Base-by-base conservation (phyloP, 2,113 vertebrate genomes). In the Quiscalus mexicanus region DNA sequence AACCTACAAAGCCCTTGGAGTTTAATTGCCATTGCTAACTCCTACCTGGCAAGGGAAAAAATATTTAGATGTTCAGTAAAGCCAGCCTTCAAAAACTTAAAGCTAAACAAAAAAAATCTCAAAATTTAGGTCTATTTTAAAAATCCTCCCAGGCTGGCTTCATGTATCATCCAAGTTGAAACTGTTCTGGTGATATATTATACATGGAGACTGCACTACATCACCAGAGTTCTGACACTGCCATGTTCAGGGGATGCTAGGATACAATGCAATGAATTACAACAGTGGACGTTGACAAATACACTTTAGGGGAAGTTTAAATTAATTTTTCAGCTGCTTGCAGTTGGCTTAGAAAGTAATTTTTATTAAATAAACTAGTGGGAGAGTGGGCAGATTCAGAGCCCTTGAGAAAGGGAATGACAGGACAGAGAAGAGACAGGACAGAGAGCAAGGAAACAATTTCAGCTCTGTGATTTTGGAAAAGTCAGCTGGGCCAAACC, bases 261-360 rank as follows among this genome's bases (percentile, higher is more conserved):
- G 97, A 98, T 83, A 95, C 97, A 94, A 95, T 5, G 52, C 97
- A 96, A 98, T 97, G 97, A 97, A 98, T 98, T 98, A 97, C 92
- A 95, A 23, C 56, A 82, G 68, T 30, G 74, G 97, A 97, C 98
- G 52, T 93, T 98, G 98, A 98, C 96, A 97, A 97, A 98, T 97
- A 97, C 87, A 92, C 88, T 97, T 97, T 92, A 47, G 87, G 84
- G 76, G 81, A 95, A 97, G 96, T 87, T 97, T 95, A 97, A 98
- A 98, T 98, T 97, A 97, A 98, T 98, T 98, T 97, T 97, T 97
- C 90, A 97, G 94, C 94, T 91, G 92, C 96, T 97, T 96, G 95
- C 90, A 85, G 97, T 97, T 97, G 97, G 93, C 93, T 98, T 97
- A 91, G 95, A 95, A 97, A 97, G 96, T 96, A 95, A 96, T 97